phyloP scores from a whole-genome alignment of 2,113 vertebrate species.

The Cephalopholis sonnerati region DNA sequence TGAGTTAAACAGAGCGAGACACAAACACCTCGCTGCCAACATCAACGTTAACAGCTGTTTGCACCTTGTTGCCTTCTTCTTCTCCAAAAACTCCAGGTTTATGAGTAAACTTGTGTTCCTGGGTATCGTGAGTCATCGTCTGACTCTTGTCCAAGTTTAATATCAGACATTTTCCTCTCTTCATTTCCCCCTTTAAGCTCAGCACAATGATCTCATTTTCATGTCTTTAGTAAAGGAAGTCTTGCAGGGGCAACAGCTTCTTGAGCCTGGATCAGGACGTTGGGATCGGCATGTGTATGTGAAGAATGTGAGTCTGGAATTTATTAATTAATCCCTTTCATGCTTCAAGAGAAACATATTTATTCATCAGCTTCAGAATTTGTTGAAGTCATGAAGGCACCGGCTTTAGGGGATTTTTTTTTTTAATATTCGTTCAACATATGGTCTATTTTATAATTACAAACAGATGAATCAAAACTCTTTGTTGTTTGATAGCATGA shows the following conservation, averaged over 20 bases:
- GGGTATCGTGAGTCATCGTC: constrained; percentile 35
- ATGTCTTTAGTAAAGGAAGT: constrained; percentile 20
- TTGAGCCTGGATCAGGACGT: constrained; percentile 13
- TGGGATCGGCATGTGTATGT: constrained; percentile 15
- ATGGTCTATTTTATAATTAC: not conserved
- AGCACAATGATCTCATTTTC: constrained; percentile 6
- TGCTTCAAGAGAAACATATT: not conserved
- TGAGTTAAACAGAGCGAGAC: not conserved
- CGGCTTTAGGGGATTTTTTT: not conserved
- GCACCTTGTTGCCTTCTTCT: constrained; percentile 8
- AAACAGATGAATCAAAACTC: not conserved
- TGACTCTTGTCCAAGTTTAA: constrained; percentile 43
- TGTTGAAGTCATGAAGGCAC: not conserved
- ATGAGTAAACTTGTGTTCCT: not conserved
- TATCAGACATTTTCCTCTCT: constrained; percentile 46
- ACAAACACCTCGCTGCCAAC: constrained; percentile 9
- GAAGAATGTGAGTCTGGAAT: constrained; percentile 19
- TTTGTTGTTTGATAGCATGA: not conserved
- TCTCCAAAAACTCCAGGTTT: constrained; percentile 15
- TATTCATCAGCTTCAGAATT: constrained; percentile 6
- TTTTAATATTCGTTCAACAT: not conserved
- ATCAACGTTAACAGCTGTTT: constrained; percentile 25
- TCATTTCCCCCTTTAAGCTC: constrained; percentile 36
- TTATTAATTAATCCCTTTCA: not conserved
- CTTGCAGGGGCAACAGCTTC: not conserved